These are phyloP conservation scores for Thamnophis sirtalis DNA, from an alignment of 2,113 vertebrate species.

Conservation along the genomic window DNA sequence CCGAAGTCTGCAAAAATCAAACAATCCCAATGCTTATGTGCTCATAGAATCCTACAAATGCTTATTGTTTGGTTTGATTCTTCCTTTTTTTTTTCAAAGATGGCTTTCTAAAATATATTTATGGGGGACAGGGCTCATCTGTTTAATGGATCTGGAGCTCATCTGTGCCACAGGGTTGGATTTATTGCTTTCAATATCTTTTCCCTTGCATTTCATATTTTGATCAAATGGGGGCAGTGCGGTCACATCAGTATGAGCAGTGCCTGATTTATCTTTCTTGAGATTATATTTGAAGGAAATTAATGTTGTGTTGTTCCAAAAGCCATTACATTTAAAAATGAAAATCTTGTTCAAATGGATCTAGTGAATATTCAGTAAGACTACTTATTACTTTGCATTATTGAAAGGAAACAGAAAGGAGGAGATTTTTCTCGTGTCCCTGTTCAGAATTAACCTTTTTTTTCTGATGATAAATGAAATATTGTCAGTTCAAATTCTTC, in stretches of 20 bases:
- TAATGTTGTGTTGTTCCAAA: constrained; percentile 40
- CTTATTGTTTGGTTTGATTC: background rate
- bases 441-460: constrained; percentile 16
- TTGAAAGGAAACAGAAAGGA: constrained; percentile 37
- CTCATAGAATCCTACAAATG: background rate
- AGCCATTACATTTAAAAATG: constrained; percentile 35
- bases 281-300: constrained; percentile 50
- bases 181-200: background rate
- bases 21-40: background rate
- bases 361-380: constrained; percentile 60
- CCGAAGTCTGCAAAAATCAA: background rate
- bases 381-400: constrained; percentile 49
- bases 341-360: constrained; percentile 41
- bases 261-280: background rate
- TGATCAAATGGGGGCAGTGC: constrained; percentile 53
- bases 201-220: constrained; percentile 2
- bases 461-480: background rate
- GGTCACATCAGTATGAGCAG: constrained; percentile 17
- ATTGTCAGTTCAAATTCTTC: background rate
- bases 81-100: background rate
- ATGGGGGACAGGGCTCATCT: background rate
- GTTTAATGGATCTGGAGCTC: background rate
- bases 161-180: background rate
- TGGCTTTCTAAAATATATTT: background rate
- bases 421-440: background rate